Percentiles rank a stretch among this genome's conserved stretches.
phyloP scores from a whole-genome alignment of 1,140 invertebrate species.

The Penaeus chinensis region DNA sequence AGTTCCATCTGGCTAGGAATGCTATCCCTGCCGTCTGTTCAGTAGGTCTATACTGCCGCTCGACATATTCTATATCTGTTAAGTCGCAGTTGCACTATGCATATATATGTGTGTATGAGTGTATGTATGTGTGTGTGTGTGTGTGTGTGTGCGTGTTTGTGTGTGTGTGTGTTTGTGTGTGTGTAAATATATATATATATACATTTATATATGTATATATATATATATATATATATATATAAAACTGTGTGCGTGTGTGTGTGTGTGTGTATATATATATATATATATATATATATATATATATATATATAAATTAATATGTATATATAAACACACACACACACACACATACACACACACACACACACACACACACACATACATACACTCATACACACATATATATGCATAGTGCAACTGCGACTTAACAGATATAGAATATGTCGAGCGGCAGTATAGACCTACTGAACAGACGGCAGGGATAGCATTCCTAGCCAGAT shows the following conservation, averaged over 20 bases:
- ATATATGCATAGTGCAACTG: too few relatives aligned
- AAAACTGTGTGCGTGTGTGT: neutral
- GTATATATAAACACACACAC: neutral
- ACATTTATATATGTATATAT: neutral
- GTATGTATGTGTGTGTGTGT: neutral
- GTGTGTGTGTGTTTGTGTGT: too few relatives aligned
- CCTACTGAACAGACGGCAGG: too few relatives aligned
- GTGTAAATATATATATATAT: neutral
- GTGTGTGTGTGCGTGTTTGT: neutral
- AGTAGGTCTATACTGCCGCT: too few relatives aligned
- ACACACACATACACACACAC: neutral
- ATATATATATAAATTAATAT: neutral
- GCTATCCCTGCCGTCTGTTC: too few relatives aligned
- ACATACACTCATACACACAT: neutral
- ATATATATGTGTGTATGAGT: neutral
- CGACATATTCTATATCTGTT: too few relatives aligned
- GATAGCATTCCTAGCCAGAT: too few relatives aligned
- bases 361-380: neutral
- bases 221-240: neutral
- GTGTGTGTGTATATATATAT: slow-evolving; percentile 36
- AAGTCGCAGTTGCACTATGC: too few relatives aligned
- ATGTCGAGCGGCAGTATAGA: too few relatives aligned
- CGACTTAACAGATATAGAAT: too few relatives aligned
- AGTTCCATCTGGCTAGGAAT: too few relatives aligned
- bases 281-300: slow-evolving; percentile 40